Evolutionary conservation across 2,797 vertebrate species (phyloP), one percentile per base, ranked within the genome.

Genomic region (Rhynchotus rufescens): DNA sequence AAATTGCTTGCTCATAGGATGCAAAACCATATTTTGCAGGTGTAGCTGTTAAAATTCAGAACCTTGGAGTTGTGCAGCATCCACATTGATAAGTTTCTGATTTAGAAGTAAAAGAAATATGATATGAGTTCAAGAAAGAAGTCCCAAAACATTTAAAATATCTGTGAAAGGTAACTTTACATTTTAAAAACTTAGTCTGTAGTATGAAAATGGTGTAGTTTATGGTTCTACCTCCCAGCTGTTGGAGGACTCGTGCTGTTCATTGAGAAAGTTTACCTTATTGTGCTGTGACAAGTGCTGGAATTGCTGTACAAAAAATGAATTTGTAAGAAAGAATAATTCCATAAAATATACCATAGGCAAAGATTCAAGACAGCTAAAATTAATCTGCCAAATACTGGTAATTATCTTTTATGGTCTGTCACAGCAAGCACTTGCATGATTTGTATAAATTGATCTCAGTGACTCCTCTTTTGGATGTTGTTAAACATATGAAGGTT

Each of bases 311-410:
- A 69, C 42, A 82, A 80, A 69, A 17, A 17, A 32, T 16, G 22
- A 68, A 79, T 45, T 3, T 42, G 5, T 62, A 38, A 28, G 30
- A 84, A 81, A 77, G 60, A 74, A 64, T 62, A 60, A 76, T 66
- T 91, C 72, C 42, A 25, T 86, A 44, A 90, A 79, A 86, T n/a
- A 66, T 26, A 52, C 34, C 25, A 47, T 23, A 73, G 44, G 15
- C 34, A 54, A 9, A 60, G 92, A 52, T 42, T 69, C 74, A 86
- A 81, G 49, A 81, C 42, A 86, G 52, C 47, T 73, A 66, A 81
- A 93, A 90, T 88, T 74, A 51, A 80, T 73, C 68, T 93, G n/a
- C 44, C 44, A 80, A 73, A 84, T 56, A 88, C 13, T 47, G 51
- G 45, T 73, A 73, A 62, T 82, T 91, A 64, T 86, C 61, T 71